Conservation (phyloP, 1,140 invertebrate genomes). For the Anastatus disparis region DNA sequence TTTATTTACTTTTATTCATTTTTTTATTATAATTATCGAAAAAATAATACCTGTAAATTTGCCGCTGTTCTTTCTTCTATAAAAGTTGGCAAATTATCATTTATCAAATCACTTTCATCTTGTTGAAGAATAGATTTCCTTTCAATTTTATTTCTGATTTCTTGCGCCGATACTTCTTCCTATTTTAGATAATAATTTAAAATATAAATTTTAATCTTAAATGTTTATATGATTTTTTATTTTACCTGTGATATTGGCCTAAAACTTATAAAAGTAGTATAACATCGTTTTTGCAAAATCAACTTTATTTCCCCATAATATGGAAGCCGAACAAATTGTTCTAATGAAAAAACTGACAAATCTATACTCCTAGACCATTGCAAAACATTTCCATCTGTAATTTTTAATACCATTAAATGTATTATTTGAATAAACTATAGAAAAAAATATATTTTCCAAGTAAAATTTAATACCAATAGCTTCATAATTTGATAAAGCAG, state of each 20-base stretch:
- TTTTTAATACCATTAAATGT: not conserved
- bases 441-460: not conserved
- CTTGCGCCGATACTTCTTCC: conserved; percentile 77
- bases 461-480: not conserved
- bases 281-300: conserved; percentile 68
- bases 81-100: not conserved
- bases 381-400: conserved; percentile 46
- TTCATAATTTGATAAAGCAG: conserved; percentile 43
- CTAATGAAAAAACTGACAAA: conserved; percentile 53
- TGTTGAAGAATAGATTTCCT: conserved; percentile 15
- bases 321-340: conserved; percentile 77
- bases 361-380: conserved; percentile 59
- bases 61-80: not conserved
- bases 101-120: not conserved
- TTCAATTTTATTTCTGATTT: conserved; percentile 70
- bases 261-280: conserved; percentile 70
- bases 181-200: conserved; percentile 46
- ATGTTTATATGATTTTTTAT: too few relatives aligned
- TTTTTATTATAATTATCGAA: not conserved
- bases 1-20: too few relatives aligned
- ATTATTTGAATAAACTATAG: not conserved
- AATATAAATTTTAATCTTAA: conserved; percentile 3
- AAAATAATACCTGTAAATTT: conserved; percentile 19
- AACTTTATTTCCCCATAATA: conserved; percentile 78
- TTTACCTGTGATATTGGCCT: conserved; percentile 73